A percentile compares a stretch with the other conserved stretches of the same genome.
These are phyloP conservation scores for Brachypterus glaber DNA, from an alignment of 2,888 invertebrate species.

Conservation along the genomic window DNA sequence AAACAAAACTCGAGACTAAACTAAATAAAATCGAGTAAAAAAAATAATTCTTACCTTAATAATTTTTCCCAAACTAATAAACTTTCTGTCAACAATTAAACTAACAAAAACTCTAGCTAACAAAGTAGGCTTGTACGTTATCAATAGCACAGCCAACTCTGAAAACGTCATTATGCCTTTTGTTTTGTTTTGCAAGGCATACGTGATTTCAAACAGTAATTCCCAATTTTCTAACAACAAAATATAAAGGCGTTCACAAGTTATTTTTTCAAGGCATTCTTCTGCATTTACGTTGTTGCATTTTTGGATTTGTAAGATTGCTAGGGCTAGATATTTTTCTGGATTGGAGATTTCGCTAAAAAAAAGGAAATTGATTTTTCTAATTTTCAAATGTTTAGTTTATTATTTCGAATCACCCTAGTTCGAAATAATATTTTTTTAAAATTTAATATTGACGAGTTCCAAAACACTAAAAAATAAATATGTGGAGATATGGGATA, in stretches of 20 bases:
- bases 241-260: conserved; percentile 36
- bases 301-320: conserved; percentile 45
- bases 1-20: no score
- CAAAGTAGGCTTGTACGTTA: conserved; percentile 41
- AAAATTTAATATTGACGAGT: no score
- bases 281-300: conserved; percentile 43
- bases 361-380: no score
- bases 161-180: conserved; percentile 44
- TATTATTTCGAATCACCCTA: no score
- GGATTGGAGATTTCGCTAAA: conserved; percentile 34
- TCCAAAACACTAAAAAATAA: conserved; percentile 5
- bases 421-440: no score
- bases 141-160: conserved; percentile 45
- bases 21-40: no score
- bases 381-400: no score
- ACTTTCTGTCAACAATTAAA: conserved; percentile 39
- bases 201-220: conserved; percentile 44
- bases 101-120: conserved; percentile 43
- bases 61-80: conserved; percentile 40
- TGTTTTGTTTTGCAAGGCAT: conserved; percentile 30
- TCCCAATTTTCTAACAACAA: conserved; percentile 43
- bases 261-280: conserved; percentile 39
- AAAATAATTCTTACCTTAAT: conserved; percentile 32
- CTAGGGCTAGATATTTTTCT: conserved; percentile 41
- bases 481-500: not conserved